These are phyloP conservation scores for Ictidomys tridecemlineatus DNA, from an alignment of 2,113 vertebrate genomes.

Conservation along the genomic window DNA sequence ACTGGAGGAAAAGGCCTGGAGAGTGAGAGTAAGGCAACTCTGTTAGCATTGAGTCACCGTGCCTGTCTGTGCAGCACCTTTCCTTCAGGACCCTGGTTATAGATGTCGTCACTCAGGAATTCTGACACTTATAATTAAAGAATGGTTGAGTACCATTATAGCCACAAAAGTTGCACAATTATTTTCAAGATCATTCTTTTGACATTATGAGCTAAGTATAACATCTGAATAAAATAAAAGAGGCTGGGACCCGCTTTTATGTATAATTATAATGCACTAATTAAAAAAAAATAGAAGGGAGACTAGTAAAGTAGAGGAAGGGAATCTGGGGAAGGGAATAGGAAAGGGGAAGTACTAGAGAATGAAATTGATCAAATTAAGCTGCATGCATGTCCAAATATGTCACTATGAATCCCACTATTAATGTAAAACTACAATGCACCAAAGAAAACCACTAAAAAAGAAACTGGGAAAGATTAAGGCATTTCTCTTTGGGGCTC, in stretches of 20 bases:
- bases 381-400: too few species aligned
- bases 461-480: background rate
- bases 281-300: too few species aligned
- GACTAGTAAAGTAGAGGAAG: too few species aligned
- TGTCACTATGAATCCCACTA: too few species aligned
- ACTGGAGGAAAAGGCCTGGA: background rate
- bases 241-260: background rate
- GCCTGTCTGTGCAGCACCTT: background rate
- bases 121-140: constrained; percentile 8
- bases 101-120: background rate
- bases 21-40: background rate
- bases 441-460: too few species aligned
- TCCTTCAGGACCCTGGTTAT: background rate
- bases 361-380: too few species aligned
- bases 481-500: constrained; percentile 14
- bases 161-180: background rate
- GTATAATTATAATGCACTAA: too few species aligned
- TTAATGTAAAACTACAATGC: too few species aligned
- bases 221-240: constrained; percentile 14
- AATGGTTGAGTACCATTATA: background rate
- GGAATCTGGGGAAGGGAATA: too few species aligned
- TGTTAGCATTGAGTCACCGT: background rate
- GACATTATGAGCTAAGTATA: background rate
- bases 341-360: too few species aligned
- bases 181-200: background rate